Evolutionary conservation across 2,888 invertebrate species (phyloP).

Genomic region (Callyntrura sp.): DNA sequence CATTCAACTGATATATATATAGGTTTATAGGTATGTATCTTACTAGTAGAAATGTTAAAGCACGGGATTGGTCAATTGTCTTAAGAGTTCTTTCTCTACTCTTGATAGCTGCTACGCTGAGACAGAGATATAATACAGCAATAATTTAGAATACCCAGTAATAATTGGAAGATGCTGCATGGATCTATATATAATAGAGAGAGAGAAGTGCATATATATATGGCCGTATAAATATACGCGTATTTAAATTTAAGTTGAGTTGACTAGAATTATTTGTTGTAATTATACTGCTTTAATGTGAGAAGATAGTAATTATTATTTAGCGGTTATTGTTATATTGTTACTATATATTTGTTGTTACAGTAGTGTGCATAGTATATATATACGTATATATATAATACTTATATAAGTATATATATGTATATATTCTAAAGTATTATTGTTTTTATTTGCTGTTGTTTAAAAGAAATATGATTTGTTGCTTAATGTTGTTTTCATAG

Average conservation of each 20-base stretch:
- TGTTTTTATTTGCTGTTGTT: constrained; percentile 32
- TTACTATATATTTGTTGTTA: background rate
- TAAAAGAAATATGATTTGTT: background rate
- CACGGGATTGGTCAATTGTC: constrained; percentile 46
- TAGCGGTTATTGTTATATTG: constrained; percentile 12
- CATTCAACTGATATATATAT: too few relatives aligned
- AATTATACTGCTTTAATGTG: background rate
- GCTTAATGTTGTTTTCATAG: background rate
- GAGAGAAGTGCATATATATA: background rate
- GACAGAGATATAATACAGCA: too few relatives aligned
- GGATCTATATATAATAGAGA: too few relatives aligned
- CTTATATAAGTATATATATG: background rate
- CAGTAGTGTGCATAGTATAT: background rate
- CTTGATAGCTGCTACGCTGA: background rate
- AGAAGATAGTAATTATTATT: background rate
- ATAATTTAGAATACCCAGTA: too few relatives aligned
- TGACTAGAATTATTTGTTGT: background rate
- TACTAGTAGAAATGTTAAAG: constrained; percentile 33
- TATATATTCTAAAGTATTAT: constrained; percentile 3
- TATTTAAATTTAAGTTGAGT: too few relatives aligned
- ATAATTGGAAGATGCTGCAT: too few relatives aligned
- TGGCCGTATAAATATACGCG: background rate
- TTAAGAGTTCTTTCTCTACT: constrained; percentile 14
- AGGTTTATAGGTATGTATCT: too few relatives aligned
- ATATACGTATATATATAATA: background rate